phyloP scores from a whole-genome alignment of 2,113 vertebrate species.

The Salvator merianae region DNA sequence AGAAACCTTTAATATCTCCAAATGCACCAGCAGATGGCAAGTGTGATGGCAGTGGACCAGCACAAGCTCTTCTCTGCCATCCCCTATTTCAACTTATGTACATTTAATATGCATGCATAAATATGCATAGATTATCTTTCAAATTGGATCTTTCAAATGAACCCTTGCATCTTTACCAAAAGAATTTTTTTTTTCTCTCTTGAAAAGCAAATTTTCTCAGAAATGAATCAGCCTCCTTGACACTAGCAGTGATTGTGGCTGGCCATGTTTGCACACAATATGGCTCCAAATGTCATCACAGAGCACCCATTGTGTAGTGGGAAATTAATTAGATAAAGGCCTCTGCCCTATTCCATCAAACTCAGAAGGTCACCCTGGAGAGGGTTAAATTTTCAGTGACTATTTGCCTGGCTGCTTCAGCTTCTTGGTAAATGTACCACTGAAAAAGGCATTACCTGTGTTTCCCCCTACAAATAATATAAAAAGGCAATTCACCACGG shows the following conservation, averaged over 20 bases:
- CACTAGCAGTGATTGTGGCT: background rate
- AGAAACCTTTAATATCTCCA: too few relatives aligned
- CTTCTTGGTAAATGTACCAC: background rate
- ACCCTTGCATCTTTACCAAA: too few relatives aligned
- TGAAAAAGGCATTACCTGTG: background rate
- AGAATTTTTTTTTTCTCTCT: background rate
- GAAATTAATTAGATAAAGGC: conserved; percentile 11
- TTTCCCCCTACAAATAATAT: too few relatives aligned
- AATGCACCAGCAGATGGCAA: too few relatives aligned
- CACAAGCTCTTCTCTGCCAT: too few relatives aligned
- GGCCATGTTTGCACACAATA: background rate
- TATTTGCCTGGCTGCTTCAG: background rate
- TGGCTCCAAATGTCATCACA: conserved; percentile 12
- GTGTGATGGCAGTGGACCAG: too few relatives aligned
- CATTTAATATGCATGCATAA: too few relatives aligned
- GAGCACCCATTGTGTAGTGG: background rate
- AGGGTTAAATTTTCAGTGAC: background rate
- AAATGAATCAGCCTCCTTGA: background rate
- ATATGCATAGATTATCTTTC: too few relatives aligned
- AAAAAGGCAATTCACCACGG: background rate
- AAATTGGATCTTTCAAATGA: too few relatives aligned
- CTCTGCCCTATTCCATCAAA: background rate
- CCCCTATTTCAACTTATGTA: too few relatives aligned
- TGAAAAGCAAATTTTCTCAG: background rate
- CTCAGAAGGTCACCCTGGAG: background rate